phyloP scores from a whole-genome alignment of 1,140 invertebrate genomes.

The Solen grandis region DNA sequence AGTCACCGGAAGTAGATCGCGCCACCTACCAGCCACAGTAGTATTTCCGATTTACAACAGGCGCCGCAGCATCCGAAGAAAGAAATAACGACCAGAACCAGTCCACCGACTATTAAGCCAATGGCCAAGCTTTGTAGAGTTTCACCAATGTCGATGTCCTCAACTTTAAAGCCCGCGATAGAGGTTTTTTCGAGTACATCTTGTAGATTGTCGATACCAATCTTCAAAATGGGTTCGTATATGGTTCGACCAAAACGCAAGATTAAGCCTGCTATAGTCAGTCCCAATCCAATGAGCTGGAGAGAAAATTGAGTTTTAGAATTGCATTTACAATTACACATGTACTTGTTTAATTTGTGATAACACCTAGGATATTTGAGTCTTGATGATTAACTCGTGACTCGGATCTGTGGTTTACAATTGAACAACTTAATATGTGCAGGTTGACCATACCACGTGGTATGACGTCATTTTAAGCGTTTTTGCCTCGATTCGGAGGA shows the following conservation, averaged over 20 bases:
- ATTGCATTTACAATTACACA: too few species aligned
- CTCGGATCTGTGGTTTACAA: too few species aligned
- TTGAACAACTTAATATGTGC: too few species aligned
- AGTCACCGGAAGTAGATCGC: too few species aligned
- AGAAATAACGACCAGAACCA: constrained; percentile 56
- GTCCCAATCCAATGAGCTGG: constrained; percentile 27
- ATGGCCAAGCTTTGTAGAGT: constrained; percentile 18
- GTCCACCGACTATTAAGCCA: constrained; percentile 62
- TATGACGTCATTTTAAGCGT: too few species aligned
- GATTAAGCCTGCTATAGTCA: constrained; percentile 25
- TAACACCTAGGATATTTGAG: too few species aligned
- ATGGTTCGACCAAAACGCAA: constrained; percentile 20
- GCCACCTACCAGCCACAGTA: constrained; percentile 69
- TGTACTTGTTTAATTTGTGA: too few species aligned
- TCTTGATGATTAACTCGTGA: too few species aligned
- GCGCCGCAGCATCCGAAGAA: constrained; percentile 70
- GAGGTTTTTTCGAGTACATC: constrained; percentile 3
- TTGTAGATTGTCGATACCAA: constrained; percentile 26
- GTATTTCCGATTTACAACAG: constrained; percentile 56
- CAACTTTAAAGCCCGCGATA: neutral
- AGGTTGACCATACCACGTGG: too few species aligned
- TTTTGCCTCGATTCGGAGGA: too few species aligned
- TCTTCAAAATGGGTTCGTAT: constrained; percentile 32
- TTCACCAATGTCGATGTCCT: constrained; percentile 44
- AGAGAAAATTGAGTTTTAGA: too few species aligned